Evolutionary conservation across 2,113 vertebrate genomes (phyloP).

Genomic region (Chaenocephalus aceratus): DNA sequence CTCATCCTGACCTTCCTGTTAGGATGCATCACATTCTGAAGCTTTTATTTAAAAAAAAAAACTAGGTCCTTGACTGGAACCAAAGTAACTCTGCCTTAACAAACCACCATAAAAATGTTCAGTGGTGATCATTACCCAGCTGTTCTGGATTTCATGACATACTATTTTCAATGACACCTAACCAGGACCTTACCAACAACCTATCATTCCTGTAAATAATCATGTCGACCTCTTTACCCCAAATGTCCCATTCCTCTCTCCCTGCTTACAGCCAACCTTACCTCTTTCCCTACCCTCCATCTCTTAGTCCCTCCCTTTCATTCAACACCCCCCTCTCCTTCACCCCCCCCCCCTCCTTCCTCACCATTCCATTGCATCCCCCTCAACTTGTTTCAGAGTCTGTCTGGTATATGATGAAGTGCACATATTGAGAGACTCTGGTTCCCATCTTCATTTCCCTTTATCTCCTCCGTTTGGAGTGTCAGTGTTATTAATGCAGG

Average conservation of each 20-base stretch:
- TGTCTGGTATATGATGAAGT: constrained; percentile 77
- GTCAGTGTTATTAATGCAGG: constrained; percentile 78
- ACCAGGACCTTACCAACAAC: constrained; percentile 3
- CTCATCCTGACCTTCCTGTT: too few species aligned
- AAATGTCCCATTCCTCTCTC: constrained; percentile 8
- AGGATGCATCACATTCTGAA: too few species aligned
- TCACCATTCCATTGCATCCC: constrained; percentile 21
- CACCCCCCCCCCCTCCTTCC: constrained; percentile 20
- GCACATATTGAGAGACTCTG: constrained; percentile 75
- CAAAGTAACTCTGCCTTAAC: not conserved
- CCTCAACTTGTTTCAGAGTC: constrained; percentile 46
- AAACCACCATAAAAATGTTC: not conserved
- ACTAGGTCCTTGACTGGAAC: too few species aligned
- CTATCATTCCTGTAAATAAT: constrained; percentile 10
- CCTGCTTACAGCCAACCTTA: constrained; percentile 14
- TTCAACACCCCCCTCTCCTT: constrained; percentile 27
- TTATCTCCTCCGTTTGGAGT: constrained; percentile 73
- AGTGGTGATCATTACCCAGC: not conserved
- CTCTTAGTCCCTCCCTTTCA: constrained; percentile 22
- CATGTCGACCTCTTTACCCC: constrained; percentile 7
- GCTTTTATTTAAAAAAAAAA: too few species aligned
- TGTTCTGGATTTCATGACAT: not conserved
- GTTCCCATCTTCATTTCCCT: constrained; percentile 80
- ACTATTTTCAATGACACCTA: not conserved
- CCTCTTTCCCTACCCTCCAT: not conserved